These are phyloP conservation scores for Esox lucius DNA, from an alignment of 2,797 vertebrate species.

Conservation along the genomic window DNA sequence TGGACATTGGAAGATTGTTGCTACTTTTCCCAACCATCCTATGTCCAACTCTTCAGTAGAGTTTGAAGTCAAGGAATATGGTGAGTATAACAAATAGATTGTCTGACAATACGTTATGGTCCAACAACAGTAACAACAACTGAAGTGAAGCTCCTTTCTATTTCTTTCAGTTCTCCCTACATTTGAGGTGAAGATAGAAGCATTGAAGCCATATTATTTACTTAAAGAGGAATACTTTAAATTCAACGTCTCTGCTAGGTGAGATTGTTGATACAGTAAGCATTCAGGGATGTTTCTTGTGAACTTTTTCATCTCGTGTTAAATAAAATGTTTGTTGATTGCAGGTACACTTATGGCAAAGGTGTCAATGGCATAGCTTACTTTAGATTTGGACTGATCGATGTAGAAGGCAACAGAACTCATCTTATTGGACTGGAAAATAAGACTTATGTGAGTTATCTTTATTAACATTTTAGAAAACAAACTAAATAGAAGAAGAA, in stretches of 20 bases:
- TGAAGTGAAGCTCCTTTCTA: slow-evolving; percentile 3
- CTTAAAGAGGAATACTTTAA: slow-evolving; percentile 53
- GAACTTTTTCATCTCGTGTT: not conserved
- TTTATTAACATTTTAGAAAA: not conserved
- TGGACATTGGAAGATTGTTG: slow-evolving; percentile 70
- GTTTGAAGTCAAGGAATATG: slow-evolving; percentile 71
- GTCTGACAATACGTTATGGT: not conserved
- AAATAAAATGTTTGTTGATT: not conserved
- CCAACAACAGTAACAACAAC: not conserved
- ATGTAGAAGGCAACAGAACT: slow-evolving; percentile 53
- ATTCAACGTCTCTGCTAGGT: slow-evolving; percentile 65
- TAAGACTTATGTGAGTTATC: slow-evolving; percentile 62
- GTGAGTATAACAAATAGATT: slow-evolving; percentile 43
- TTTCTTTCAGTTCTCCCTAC: slow-evolving; percentile 66
- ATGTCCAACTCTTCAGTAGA: slow-evolving; percentile 59
- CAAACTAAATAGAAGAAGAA: not conserved
- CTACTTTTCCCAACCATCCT: slow-evolving; percentile 51
- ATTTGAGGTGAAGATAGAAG: slow-evolving; percentile 68
- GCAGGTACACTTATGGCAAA: slow-evolving; percentile 71
- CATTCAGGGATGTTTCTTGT: not conserved
- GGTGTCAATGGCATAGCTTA: slow-evolving; percentile 64
- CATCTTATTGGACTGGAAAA: slow-evolving; percentile 67
- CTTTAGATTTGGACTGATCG: slow-evolving; percentile 66
- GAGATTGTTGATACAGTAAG: slow-evolving; percentile 25
- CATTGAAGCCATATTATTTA: slow-evolving; percentile 55